phyloP scores from a whole-genome alignment of 2,888 invertebrate species.

The Drosophila lutescens region DNA sequence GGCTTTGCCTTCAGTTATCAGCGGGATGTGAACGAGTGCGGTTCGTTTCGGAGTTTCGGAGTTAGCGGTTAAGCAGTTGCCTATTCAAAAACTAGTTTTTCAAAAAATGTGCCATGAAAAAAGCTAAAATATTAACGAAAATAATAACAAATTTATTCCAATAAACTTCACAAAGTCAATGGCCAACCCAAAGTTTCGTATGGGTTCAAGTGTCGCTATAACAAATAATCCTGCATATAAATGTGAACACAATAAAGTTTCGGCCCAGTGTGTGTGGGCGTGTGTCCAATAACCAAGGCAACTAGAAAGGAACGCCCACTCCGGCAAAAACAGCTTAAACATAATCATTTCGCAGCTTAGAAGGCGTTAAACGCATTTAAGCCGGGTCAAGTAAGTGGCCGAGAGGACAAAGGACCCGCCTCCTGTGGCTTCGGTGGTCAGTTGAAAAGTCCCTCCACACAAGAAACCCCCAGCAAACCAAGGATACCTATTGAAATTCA shows the following conservation, averaged over 20 bases:
- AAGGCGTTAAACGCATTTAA: constrained; percentile 71
- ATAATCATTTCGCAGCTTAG: constrained; percentile 73
- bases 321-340: constrained; percentile 47
- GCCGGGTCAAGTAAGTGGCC: constrained; percentile 57
- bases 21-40: constrained; percentile 64
- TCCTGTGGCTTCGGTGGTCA: constrained; percentile 48
- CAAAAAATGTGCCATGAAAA: neutral
- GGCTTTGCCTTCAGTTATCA: constrained; percentile 60
- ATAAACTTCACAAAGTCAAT: constrained; percentile 2
- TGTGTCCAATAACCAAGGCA: constrained; percentile 60
- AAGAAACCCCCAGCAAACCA: constrained; percentile 24
- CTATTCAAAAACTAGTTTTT: constrained; percentile 6
- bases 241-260: constrained; percentile 39
- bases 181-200: neutral
- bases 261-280: constrained; percentile 22
- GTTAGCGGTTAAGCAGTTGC: neutral
- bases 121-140: neutral
- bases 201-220: constrained; percentile 34
- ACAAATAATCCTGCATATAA: constrained; percentile 56
- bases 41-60: constrained; percentile 48
- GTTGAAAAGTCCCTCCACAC: constrained; percentile 27
- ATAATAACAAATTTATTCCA: neutral
- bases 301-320: constrained; percentile 13
- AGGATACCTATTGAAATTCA: neutral
- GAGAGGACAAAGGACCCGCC: constrained; percentile 53